Percentiles rank a stretch among this genome's conserved stretches.
Evolutionary conservation across 2,113 vertebrate species (phyloP).

Genomic region (Chrysemys picta): DNA sequence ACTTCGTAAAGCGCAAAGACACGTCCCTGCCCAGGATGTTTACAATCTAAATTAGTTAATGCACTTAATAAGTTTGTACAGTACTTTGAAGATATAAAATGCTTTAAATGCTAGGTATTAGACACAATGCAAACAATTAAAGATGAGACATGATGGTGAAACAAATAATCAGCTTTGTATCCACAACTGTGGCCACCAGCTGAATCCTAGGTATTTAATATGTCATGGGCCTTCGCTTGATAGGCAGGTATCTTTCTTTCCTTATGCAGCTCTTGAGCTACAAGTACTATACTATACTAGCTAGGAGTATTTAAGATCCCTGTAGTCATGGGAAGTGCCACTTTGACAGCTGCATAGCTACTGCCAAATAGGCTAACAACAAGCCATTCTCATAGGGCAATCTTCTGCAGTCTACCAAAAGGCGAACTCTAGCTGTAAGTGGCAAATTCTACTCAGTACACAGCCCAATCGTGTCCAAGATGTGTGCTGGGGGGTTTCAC

Average conservation of each 20-base stretch:
- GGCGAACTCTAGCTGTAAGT: neutral
- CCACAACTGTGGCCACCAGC: neutral
- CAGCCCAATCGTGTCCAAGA: neutral
- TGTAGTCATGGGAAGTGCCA: neutral
- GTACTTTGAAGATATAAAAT: neutral
- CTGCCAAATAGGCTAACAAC: neutral
- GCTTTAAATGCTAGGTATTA: neutral
- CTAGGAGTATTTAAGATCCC: neutral
- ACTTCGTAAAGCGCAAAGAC: neutral
- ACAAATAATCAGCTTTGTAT: neutral
- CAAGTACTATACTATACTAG: neutral
- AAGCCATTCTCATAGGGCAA: neutral
- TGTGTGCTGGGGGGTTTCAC: neutral
- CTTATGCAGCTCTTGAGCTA: neutral
- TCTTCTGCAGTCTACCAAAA: neutral
- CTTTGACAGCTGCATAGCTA: neutral
- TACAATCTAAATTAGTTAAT: slow-evolving; percentile 3
- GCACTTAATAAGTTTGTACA: slow-evolving; percentile 44
- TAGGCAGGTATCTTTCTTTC: neutral
- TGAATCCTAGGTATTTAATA: neutral
- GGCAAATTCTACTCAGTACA: neutral
- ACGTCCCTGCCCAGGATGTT: slow-evolving; percentile 21
- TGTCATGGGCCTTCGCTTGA: neutral
- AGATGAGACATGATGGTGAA: neutral
- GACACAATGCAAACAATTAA: slow-evolving; percentile 25